These are phyloP conservation scores for Drosophila murphyi DNA, from an alignment of 1,140 invertebrate genomes.

Conservation along the genomic window DNA sequence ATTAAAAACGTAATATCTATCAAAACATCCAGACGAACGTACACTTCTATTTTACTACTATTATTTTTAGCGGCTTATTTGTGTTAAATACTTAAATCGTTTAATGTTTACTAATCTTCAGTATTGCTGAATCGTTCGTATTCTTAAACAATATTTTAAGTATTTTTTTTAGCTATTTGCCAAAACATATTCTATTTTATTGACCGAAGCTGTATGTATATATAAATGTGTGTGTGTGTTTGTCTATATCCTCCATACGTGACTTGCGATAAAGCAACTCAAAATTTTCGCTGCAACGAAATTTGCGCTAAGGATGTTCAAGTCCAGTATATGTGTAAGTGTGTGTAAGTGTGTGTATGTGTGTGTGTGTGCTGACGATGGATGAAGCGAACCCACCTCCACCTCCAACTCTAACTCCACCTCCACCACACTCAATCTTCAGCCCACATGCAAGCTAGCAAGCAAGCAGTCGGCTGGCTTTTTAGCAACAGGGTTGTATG, in stretches of 20 bases:
- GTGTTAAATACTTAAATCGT: too few relatives aligned
- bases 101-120: too few relatives aligned
- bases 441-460: background rate
- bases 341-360: slow-evolving; percentile 22
- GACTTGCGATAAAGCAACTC: slow-evolving; percentile 72
- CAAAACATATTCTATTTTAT: too few relatives aligned
- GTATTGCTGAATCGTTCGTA: too few relatives aligned
- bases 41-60: too few relatives aligned
- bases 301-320: slow-evolving; percentile 75
- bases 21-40: too few relatives aligned
- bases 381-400: slow-evolving; percentile 52
- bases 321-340: slow-evolving; percentile 54
- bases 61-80: too few relatives aligned
- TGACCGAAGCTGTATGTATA: background rate
- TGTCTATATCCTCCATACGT: slow-evolving; percentile 30
- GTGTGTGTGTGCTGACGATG: slow-evolving; percentile 21
- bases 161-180: too few relatives aligned
- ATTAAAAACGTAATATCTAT: too few relatives aligned
- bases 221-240: slow-evolving; percentile 3
- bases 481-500: slow-evolving; percentile 50
- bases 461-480: slow-evolving; percentile 47
- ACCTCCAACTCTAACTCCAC: slow-evolving; percentile 16
- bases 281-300: slow-evolving; percentile 78
- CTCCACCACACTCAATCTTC: slow-evolving; percentile 21
- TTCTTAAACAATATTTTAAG: too few relatives aligned